Evolutionary conservation across 1,140 invertebrate genomes (phyloP), one percentile per base, ranked within the genome.

Genomic region (Saccostrea cuccullata): DNA sequence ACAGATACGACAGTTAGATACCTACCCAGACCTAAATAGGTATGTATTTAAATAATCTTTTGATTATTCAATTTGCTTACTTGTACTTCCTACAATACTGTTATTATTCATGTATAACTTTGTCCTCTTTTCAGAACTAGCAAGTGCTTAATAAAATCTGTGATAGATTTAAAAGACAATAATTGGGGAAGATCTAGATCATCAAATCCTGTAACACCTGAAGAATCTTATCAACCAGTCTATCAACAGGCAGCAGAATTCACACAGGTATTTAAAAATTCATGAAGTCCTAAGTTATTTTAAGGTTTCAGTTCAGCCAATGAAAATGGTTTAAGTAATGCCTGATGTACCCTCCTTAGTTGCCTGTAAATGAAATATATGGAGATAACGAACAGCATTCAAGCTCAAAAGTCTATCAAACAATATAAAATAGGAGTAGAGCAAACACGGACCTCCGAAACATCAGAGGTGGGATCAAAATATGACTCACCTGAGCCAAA

Each of bases 61-160:
- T 60, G 58, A 15, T 60, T 8, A 17, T 60, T 60, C 20, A 20
- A 0, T 64, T 64, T 17, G 17, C 58, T 20, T 20, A 20, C 0
- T 8, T 47, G 47, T 47, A 47, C 1, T 47, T 8, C 47, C 47
- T 47, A 47, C 47, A 6, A 47, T 47, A 64, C 17, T 64, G 17
- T 6, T 8, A n/a, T 17, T 20, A 64, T 20, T n/a, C 15, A 8
- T 20, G n/a, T n/a, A 64, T 64, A 20, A 20, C 56, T 77, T 82
- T 40, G 58, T 77, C 55, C 30, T 86, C 12, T 84, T 90, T 91
- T 60, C 88, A 93, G 92, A 58, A 93, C 91, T 88, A 90, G 89
- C 89, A 90, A 92, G 64, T 88, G 89, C 58, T 90, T 93, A 90
- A 92, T 93, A 58, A 89, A 90, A 60, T 92, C 92, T 15, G 92